Evolutionary conservation across 2,797 vertebrate species (phyloP).

Genomic region (Momotus momota): DNA sequence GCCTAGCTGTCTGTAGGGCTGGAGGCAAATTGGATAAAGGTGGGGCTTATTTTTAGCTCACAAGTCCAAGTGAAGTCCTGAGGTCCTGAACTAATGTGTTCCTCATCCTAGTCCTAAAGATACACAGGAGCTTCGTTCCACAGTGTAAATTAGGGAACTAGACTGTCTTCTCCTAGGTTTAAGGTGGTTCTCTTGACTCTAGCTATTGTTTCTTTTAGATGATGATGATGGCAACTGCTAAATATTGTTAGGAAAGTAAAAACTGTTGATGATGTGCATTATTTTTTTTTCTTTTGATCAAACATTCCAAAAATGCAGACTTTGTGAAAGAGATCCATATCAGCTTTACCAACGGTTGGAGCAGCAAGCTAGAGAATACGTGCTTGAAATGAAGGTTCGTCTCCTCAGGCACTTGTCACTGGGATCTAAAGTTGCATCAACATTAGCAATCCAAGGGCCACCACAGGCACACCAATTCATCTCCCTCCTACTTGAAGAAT

Average conservation of each 20-base stretch:
- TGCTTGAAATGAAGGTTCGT: slow-evolving; percentile 96
- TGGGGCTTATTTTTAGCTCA: background rate
- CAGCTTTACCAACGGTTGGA: slow-evolving; percentile 98
- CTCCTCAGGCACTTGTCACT: slow-evolving; percentile 92
- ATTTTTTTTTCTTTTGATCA: too few species aligned
- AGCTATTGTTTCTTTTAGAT: background rate
- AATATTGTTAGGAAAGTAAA: background rate
- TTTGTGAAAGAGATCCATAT: slow-evolving; percentile 96
- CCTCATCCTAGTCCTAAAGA: background rate
- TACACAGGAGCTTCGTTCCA: background rate
- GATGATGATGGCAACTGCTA: background rate
- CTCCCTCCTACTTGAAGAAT: slow-evolving; percentile 95
- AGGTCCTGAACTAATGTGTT: background rate
- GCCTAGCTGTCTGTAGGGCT: background rate
- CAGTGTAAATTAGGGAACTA: background rate
- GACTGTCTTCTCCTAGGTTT: background rate
- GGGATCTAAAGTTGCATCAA: slow-evolving; percentile 83
- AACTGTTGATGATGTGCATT: background rate
- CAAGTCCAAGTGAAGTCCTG: background rate
- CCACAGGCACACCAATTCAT: slow-evolving; percentile 95
- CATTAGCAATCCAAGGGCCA: slow-evolving; percentile 84
- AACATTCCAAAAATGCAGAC: slow-evolving; percentile 76
- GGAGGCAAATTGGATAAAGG: background rate
- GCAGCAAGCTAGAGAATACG: slow-evolving; percentile 95
- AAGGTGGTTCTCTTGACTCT: background rate